A percentile compares a stretch with the other conserved stretches of the same genome.
phyloP scores from a whole-genome alignment of 1,140 invertebrate genomes.

The Drosophila subobscura region DNA sequence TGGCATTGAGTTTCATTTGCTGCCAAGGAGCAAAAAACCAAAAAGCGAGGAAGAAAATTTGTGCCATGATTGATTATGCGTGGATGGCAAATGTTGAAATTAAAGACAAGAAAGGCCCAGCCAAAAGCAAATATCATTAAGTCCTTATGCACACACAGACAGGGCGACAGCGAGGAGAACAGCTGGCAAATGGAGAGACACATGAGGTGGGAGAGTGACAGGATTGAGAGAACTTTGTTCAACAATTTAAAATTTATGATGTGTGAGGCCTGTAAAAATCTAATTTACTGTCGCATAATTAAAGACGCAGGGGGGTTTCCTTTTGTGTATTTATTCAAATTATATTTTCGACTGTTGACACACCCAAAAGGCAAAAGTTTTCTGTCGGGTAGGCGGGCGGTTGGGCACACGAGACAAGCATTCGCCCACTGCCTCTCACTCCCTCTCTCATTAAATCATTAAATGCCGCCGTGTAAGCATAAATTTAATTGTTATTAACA shows the following conservation, averaged over 20 bases:
- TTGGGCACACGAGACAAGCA: constrained; percentile 34
- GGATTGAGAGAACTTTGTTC: constrained; percentile 40
- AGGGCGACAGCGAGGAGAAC: constrained; percentile 11
- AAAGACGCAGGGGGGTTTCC: constrained; percentile 47
- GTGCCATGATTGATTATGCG: constrained; percentile 76
- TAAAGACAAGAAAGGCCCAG: constrained; percentile 59
- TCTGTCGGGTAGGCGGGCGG: neutral
- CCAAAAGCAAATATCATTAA: constrained; percentile 73
- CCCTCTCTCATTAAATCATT: constrained; percentile 71
- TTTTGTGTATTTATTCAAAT: constrained; percentile 56
- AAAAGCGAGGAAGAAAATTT: constrained; percentile 27
- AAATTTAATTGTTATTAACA: constrained; percentile 82
- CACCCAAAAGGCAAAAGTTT: constrained; percentile 34
- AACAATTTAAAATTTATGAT: constrained; percentile 81
- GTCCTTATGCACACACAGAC: constrained; percentile 53
- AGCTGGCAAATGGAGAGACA: neutral
- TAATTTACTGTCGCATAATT: constrained; percentile 79
- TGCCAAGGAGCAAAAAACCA: constrained; percentile 22
- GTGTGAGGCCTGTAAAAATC: constrained; percentile 78
- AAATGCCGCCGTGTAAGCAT: constrained; percentile 79
- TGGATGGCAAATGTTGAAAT: constrained; percentile 71
- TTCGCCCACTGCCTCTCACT: neutral
- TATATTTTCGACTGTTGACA: constrained; percentile 51
- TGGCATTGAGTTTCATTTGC: constrained; percentile 61
- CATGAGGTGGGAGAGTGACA: neutral